Conservation (phyloP, 2,888 invertebrate species). For the Coronaproctus castanopsis region DNA sequence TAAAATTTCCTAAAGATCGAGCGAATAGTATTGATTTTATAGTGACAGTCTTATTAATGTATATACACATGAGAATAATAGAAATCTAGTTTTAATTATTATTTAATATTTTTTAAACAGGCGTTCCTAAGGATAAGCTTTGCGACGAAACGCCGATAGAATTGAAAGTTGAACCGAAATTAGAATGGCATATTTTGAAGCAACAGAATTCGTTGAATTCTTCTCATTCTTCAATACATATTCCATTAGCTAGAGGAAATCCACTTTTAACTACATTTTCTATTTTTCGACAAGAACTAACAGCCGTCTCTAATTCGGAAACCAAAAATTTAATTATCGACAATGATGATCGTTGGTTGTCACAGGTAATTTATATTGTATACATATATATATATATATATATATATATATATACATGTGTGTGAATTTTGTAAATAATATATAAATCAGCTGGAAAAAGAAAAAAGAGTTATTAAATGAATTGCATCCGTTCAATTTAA, state of each 20-base stretch:
- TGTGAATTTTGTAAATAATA: too few relatives aligned
- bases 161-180: slow-evolving; percentile 61
- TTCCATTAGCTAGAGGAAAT: slow-evolving; percentile 52
- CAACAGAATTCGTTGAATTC: slow-evolving; percentile 30
- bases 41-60: too few relatives aligned
- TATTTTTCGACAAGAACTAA: slow-evolving; percentile 17
- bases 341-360: slow-evolving; percentile 67
- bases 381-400: too few relatives aligned
- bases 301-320: slow-evolving; percentile 4
- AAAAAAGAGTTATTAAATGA: too few relatives aligned
- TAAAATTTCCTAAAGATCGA: too few relatives aligned
- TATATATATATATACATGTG: too few relatives aligned
- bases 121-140: slow-evolving; percentile 59
- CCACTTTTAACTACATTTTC: slow-evolving; percentile 31
- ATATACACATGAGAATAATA: too few relatives aligned
- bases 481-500: too few relatives aligned
- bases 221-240: slow-evolving; percentile 37
- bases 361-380: slow-evolving; percentile 37
- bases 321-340: slow-evolving; percentile 11
- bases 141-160: slow-evolving; percentile 74
- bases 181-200: slow-evolving; percentile 71
- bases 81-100: too few relatives aligned
- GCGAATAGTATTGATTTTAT: too few relatives aligned
- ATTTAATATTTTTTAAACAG: too few relatives aligned
- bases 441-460: too few relatives aligned